These are phyloP conservation scores for Cyprinodon tularosa DNA, from an alignment of 2,113 vertebrate genomes.

Conservation along the genomic window DNA sequence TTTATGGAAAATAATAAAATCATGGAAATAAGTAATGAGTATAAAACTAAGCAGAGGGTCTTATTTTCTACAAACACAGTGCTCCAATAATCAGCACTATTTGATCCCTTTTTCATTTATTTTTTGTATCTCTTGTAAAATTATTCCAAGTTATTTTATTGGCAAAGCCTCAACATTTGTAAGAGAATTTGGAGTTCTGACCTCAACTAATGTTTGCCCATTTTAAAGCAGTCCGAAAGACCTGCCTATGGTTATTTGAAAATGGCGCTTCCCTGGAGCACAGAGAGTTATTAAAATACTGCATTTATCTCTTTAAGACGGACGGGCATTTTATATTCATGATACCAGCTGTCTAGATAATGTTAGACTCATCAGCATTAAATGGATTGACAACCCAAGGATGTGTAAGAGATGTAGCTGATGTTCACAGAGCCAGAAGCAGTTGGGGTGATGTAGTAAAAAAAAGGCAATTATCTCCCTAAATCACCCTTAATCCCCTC, in stretches of 20 bases:
- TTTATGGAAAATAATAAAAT: no score
- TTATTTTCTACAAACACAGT: no score
- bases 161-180: no score
- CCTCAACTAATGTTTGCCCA: background rate
- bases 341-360: background rate
- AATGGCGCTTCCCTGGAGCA: background rate
- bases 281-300: background rate
- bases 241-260: background rate
- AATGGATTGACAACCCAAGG: background rate
- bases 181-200: no score
- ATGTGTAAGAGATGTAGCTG: background rate
- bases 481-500: conserved; percentile 3
- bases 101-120: no score
- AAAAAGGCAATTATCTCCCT: background rate
- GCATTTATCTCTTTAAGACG: background rate
- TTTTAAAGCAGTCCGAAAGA: background rate
- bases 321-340: background rate
- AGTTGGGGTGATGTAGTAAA: background rate
- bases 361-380: background rate
- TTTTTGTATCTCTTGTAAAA: no score
- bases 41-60: no score
- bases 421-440: background rate
- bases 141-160: no score
- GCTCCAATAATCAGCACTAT: no score
- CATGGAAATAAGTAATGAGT: no score